A percentile compares a stretch with the other conserved stretches of the same genome.
These are phyloP conservation scores for Anseranas semipalmata DNA, from an alignment of 2,113 vertebrate species.

Conservation along the genomic window DNA sequence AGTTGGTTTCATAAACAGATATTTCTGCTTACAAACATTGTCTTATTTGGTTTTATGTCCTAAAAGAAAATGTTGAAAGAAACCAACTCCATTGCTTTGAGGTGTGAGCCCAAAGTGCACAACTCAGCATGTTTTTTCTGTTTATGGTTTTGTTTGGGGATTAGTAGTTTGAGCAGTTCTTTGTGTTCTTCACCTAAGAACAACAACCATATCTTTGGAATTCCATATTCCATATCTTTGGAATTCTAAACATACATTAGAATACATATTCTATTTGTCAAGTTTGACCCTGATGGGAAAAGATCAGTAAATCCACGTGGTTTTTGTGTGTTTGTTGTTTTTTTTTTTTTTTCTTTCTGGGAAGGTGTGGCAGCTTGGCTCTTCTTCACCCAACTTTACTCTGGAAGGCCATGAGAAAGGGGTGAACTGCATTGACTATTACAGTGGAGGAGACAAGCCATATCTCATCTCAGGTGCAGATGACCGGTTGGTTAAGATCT, in stretches of 20 bases:
- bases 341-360: background rate
- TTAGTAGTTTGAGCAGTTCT: background rate
- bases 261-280: background rate
- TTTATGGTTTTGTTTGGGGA: background rate
- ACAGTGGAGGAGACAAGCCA: slow-evolving; percentile 97
- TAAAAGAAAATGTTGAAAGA: background rate
- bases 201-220: background rate
- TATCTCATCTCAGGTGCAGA: slow-evolving; percentile 98
- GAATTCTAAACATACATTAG: background rate
- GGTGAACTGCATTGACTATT: slow-evolving; percentile 98
- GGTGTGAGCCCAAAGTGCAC: background rate
- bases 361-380: slow-evolving; percentile 99
- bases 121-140: background rate
- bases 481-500: slow-evolving; percentile 97
- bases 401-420: slow-evolving; percentile 98
- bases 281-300: background rate
- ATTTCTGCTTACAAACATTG: background rate
- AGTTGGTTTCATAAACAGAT: background rate
- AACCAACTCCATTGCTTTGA: background rate
- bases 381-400: slow-evolving; percentile 97
- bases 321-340: background rate
- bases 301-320: background rate
- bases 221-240: background rate
- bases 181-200: background rate
- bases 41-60: background rate